phyloP scores from a whole-genome alignment of 1,140 invertebrate species.

The Orius insidiosus region DNA sequence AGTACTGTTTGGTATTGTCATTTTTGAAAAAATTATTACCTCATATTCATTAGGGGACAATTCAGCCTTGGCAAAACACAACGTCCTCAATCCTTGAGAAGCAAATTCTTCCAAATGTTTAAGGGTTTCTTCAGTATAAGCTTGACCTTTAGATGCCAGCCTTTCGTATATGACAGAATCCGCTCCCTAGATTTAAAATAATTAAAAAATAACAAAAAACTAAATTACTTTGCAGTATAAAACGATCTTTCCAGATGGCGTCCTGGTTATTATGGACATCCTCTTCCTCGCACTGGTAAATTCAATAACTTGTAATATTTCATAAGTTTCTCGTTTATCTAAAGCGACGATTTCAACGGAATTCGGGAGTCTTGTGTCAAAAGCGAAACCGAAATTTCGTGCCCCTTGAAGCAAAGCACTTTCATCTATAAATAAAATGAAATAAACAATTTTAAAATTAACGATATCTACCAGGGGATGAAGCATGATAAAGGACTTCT shows the following conservation, averaged over 20 bases:
- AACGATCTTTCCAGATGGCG: constrained; percentile 63
- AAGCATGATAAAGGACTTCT: constrained; percentile 79
- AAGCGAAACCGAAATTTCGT: constrained; percentile 69
- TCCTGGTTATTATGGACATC: constrained; percentile 84
- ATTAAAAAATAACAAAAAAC: background rate
- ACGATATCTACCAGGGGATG: constrained; percentile 73
- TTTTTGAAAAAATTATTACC: no score
- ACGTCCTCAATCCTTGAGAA: constrained; percentile 66
- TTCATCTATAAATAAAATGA: constrained; percentile 40
- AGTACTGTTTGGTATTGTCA: no score
- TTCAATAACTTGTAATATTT: constrained; percentile 92
- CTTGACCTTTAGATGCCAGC: constrained; percentile 34
- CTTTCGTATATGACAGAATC: constrained; percentile 73
- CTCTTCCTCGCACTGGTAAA: constrained; percentile 86
- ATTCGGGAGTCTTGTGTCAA: constrained; percentile 71
- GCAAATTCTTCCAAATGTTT: constrained; percentile 87
- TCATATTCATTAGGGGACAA: constrained; percentile 51
- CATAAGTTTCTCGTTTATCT: constrained; percentile 52
- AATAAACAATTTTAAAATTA: background rate
- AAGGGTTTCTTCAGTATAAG: constrained; percentile 50
- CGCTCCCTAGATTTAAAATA: constrained; percentile 44
- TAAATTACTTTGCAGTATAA: constrained; percentile 60
- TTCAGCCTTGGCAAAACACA: constrained; percentile 72
- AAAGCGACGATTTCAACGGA: constrained; percentile 59
- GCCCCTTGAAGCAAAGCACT: constrained; percentile 88